Evolutionary conservation across 1,140 invertebrate genomes (phyloP), one percentile per base, ranked within the genome.

Genomic region (Pseudobourletiella spinata): DNA sequence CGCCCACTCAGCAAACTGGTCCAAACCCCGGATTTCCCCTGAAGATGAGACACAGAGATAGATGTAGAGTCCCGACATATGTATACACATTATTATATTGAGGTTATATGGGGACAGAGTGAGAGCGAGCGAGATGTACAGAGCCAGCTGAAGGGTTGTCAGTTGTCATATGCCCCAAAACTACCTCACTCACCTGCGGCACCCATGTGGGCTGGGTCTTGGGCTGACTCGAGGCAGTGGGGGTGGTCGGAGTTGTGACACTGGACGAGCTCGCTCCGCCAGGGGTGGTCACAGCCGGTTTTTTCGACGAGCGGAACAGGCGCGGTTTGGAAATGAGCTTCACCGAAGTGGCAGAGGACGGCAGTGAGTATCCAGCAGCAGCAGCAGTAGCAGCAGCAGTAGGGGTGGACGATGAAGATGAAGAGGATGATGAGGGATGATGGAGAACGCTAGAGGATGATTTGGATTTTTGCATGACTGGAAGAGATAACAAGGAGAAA

Each of bases 401-500:
- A 32, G 60, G 32, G 32, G 32, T 39, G 8, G 14, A 25, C 22
- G 14, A 25, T 3, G 20, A 26, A 26, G 22, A 3, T 8, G 3
- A 3, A 15, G 28, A 18, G 4, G 52, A 55, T 3, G 28, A 35
- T 3, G 52, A 29, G 28, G 4, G 30, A 22, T 66, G 81, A 70
- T 89, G 87, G 71, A 89, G 86, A 72, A 91, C 87, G 76, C 85
- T 88, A 69, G 86, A 87, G 61, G 87, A 87, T 8, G 86, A 89
- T 72, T 89, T 88, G 66, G 86, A 89, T 76, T 90, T 91, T 81
- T 89, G 87, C 87, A 90, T 89, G 70, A 81, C 82, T 77, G 79
- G 78, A 71, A 69, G 71, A 67, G 70, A 59, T 8, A 26, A 51
- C 15, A 26, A 26, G 44, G 44, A 46, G 18, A 20, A n/a, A n/a